Percentiles rank a stretch among this genome's conserved stretches.
phyloP scores from a whole-genome alignment of 2,888 invertebrate genomes.

The Scelioninae gen. 2 region DNA sequence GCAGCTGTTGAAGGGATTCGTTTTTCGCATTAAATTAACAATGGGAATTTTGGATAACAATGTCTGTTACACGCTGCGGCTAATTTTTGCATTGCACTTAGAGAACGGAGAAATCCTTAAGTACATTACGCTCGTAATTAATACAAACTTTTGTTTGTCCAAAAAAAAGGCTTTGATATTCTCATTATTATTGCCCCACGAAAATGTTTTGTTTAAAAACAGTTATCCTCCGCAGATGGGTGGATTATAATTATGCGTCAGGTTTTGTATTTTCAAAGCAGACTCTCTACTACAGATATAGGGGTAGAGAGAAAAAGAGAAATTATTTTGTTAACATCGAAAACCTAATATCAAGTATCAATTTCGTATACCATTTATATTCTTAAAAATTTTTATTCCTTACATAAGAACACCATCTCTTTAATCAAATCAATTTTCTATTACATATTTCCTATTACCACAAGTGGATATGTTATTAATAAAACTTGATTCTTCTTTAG shows the following conservation, averaged over 20 bases:
- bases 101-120: slow-evolving; percentile 2
- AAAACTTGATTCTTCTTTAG: too few relatives aligned
- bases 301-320: too few relatives aligned
- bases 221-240: background rate
- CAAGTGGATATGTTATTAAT: too few relatives aligned
- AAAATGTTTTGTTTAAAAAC: slow-evolving; percentile 2
- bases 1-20: slow-evolving; percentile 4
- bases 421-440: too few relatives aligned
- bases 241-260: background rate
- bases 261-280: too few relatives aligned
- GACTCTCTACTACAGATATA: too few relatives aligned
- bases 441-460: too few relatives aligned
- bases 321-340: too few relatives aligned
- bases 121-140: slow-evolving; percentile 16
- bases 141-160: background rate
- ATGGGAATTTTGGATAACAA: slow-evolving; percentile 34
- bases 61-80: background rate
- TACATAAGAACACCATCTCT: too few relatives aligned
- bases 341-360: too few relatives aligned
- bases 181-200: background rate
- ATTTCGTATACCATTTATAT: too few relatives aligned
- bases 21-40: slow-evolving; percentile 37
- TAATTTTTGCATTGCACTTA: slow-evolving; percentile 4
- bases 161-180: slow-evolving; percentile 1
- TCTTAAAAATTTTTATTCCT: too few relatives aligned